Evolutionary conservation across 2,888 invertebrate species (phyloP), one percentile per base, ranked within the genome.

Genomic region (Ornithoptera priamus): DNA sequence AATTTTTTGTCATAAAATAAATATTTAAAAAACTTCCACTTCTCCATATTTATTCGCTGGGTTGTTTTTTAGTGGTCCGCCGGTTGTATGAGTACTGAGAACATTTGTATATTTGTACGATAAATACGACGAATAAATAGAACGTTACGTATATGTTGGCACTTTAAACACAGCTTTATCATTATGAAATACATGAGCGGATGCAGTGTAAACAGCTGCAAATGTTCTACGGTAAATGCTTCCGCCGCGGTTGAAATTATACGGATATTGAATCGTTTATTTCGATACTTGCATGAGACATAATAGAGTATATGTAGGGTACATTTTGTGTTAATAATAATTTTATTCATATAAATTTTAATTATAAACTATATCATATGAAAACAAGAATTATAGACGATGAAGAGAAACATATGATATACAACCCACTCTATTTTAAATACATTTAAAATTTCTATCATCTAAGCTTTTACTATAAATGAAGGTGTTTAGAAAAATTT

Each of bases 191-290:
- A 65, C 60, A 42, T 15, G 59, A 63, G 12, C 60, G 60, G 60
- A 65, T 56, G 60, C 64, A 69, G 60, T 65, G 64, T 69, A 69
- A 61, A 69, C 69, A 69, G 60, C 56, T 69, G 68, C 61, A 56
- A 65, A 61, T 69, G 57, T 69, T 69, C 69, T 61, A 65, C 56
- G 61, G 65, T 60, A 65, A 69, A 65, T 64, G 61, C 62, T 65
- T 69, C 61, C 65, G 69, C 56, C 68, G 60, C 42, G 22, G 42
- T 46, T 30, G 24, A 65, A 69, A 65, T 65, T 65, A 66, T 66
- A 62, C 58, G 46, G 62, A 66, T 66, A 70, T 66, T 66, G 62
- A 62, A 70, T 50, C 50, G 62, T 66, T 66, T 30, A 66, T 66
- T 70, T 59, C 36, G 36, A 66, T 70, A 59, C 57, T 22, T 42